Conservation (phyloP, 2,888 invertebrate species). For the Nephrotoma appendiculata region DNA sequence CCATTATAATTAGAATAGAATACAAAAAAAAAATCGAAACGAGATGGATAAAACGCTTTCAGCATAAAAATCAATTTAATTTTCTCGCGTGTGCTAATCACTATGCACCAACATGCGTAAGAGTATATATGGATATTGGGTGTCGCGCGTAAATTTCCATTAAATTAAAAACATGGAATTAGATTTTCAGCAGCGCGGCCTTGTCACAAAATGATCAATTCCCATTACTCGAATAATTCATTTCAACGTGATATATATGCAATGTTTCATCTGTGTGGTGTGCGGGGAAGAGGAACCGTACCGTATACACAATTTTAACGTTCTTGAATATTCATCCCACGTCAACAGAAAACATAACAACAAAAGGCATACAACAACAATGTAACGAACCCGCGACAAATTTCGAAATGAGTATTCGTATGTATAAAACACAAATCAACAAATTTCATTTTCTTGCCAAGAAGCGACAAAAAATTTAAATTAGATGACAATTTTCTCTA, state of each 20-base stretch:
- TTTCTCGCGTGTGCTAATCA: background rate
- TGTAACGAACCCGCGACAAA: background rate
- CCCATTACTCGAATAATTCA: background rate
- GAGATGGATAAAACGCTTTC: background rate
- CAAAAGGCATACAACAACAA: background rate
- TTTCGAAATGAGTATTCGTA: background rate
- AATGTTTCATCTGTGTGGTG: background rate
- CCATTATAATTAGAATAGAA: no score
- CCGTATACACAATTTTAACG: background rate
- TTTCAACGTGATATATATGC: background rate
- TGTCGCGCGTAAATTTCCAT: background rate
- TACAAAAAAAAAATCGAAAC: no score
- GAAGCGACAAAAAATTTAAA: background rate
- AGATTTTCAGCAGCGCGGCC: background rate
- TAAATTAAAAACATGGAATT: background rate
- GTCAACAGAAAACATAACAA: background rate
- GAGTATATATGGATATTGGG: background rate
- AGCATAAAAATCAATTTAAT: background rate
- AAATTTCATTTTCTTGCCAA: background rate
- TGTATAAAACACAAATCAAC: background rate
- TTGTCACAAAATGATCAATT: background rate
- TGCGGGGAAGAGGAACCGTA: background rate
- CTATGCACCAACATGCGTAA: background rate
- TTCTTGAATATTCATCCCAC: background rate
- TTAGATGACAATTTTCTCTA: background rate